These are phyloP conservation scores for Alexandromys fortis DNA, from an alignment of 2,113 vertebrate genomes.

Conservation along the genomic window DNA sequence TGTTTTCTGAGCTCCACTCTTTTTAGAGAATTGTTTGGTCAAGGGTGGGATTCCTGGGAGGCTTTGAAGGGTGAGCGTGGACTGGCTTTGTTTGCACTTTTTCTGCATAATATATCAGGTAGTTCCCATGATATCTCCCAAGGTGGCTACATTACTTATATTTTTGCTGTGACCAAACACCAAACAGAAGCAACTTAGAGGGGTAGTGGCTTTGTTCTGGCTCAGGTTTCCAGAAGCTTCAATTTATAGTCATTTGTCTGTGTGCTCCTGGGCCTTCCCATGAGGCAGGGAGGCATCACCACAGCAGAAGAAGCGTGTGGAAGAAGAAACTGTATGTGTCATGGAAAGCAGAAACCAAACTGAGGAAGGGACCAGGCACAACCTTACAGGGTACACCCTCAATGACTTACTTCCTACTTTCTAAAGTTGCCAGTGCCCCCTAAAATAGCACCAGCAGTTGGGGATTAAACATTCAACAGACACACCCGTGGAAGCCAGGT, in stretches of 20 bases:
- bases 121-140: no score
- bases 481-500: background rate
- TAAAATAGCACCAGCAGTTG: background rate
- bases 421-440: background rate
- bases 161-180: background rate
- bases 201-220: background rate
- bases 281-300: background rate
- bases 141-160: background rate
- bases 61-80: background rate
- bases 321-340: background rate
- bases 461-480: background rate
- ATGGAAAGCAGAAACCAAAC: background rate
- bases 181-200: background rate
- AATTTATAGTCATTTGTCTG: background rate
- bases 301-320: background rate
- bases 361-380: background rate
- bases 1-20: background rate
- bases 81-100: background rate
- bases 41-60: background rate
- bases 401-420: background rate
- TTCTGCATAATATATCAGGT: background rate
- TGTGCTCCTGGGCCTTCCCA: background rate
- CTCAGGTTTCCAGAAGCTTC: background rate
- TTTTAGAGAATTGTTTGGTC: background rate
- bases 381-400: background rate